Percentiles rank a stretch among this genome's conserved stretches.
phyloP scores from a whole-genome alignment of 2,113 vertebrate genomes.

The Scomber colias region DNA sequence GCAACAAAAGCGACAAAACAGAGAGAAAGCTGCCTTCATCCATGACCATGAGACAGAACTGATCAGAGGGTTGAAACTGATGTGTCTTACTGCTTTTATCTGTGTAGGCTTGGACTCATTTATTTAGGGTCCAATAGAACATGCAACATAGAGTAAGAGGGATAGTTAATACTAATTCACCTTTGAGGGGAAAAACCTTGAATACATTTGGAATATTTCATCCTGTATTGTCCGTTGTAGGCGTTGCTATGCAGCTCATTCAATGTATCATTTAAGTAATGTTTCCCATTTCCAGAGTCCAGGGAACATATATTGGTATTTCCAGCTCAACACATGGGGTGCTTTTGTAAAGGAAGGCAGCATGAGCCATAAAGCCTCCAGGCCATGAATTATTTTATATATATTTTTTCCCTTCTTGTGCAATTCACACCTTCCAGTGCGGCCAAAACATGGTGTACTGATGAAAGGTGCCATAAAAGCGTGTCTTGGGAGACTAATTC shows the following conservation, averaged over 20 bases:
- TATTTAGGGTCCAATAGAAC: background rate
- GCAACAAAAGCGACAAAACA: background rate
- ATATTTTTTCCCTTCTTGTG: background rate
- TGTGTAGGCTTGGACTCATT: background rate
- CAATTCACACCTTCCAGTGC: background rate
- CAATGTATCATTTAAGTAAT: background rate
- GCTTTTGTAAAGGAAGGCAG: constrained; percentile 4
- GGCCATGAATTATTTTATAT: constrained; percentile 12
- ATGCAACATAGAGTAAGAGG: background rate
- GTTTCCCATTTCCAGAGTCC: background rate
- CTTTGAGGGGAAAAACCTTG: background rate
- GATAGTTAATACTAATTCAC: background rate
- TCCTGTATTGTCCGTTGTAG: background rate
- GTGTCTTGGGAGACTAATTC: constrained; percentile 20
- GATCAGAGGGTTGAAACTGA: background rate
- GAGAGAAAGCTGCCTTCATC: background rate
- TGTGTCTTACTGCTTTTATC: background rate
- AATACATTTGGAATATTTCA: background rate
- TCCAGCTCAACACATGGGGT: background rate
- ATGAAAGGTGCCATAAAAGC: constrained; percentile 4
- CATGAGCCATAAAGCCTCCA: constrained; percentile 22
- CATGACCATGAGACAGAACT: background rate
- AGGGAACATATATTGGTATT: background rate
- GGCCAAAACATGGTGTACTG: background rate
- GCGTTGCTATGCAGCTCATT: background rate